These are phyloP conservation scores for Empis stercorea DNA, from an alignment of 2,888 invertebrate species.

Conservation along the genomic window DNA sequence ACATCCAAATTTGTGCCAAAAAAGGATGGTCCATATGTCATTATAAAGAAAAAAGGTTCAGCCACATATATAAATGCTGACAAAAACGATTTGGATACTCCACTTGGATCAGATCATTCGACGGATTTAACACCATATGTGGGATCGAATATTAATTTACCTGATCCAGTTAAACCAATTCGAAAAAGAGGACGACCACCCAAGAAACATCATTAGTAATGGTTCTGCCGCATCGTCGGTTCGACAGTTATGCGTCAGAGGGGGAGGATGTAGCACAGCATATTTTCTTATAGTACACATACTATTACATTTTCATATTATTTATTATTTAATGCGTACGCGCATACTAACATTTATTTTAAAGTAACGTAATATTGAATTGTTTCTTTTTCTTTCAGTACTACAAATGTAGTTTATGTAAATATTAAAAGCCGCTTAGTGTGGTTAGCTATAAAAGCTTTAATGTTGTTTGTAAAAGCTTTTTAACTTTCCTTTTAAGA, in stretches of 20 bases:
- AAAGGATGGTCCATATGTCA: constrained; percentile 22
- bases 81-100: constrained; percentile 4
- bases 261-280: constrained; percentile 8
- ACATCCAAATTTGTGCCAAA: constrained; percentile 21
- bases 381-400: too few relatives aligned
- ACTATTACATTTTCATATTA: too few relatives aligned
- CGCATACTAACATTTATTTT: too few relatives aligned
- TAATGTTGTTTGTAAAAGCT: too few relatives aligned
- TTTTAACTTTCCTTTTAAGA: too few relatives aligned
- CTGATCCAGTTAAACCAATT: constrained; percentile 8
- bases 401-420: too few relatives aligned
- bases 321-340: too few relatives aligned
- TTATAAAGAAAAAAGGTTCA: constrained; percentile 15
- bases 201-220: neutral
- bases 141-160: constrained; percentile 4
- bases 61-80: constrained; percentile 8
- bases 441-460: too few relatives aligned
- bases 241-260: constrained; percentile 6
- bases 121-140: constrained; percentile 6
- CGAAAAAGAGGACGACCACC: constrained; percentile 4
- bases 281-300: too few relatives aligned
- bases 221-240: constrained; percentile 6
- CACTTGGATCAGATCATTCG: constrained; percentile 9
- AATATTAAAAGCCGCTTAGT: too few relatives aligned
- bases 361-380: too few relatives aligned